A percentile compares a stretch with the other conserved stretches of the same genome.
These are phyloP conservation scores for Bursaphelenchus okinawaensis DNA, from an alignment of 2,888 invertebrate species.

Conservation along the genomic window DNA sequence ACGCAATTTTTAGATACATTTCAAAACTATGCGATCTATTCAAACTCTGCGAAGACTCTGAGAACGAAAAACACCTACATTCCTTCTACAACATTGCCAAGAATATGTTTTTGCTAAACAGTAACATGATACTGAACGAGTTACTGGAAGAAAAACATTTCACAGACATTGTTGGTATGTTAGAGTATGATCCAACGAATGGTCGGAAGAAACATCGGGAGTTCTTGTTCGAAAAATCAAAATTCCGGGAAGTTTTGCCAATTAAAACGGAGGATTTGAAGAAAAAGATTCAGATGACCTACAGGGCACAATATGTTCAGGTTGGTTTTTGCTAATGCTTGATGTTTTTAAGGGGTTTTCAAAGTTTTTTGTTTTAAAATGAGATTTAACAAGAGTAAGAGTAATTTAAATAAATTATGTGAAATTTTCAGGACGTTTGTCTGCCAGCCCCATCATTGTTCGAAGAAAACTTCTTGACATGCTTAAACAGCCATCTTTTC, in stretches of 20 bases:
- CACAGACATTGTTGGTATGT: constrained; percentile 85
- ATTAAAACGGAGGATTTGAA: constrained; percentile 88
- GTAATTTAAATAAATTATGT: constrained; percentile 5
- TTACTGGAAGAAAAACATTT: constrained; percentile 66
- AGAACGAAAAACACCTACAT: constrained; percentile 87
- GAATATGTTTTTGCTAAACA: constrained; percentile 94
- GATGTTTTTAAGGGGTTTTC: not conserved
- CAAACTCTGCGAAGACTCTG: constrained; percentile 92
- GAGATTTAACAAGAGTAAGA: not conserved
- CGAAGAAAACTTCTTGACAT: constrained; percentile 96
- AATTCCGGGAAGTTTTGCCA: constrained; percentile 70
- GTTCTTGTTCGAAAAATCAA: constrained; percentile 84
- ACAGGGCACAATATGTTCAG: constrained; percentile 91
- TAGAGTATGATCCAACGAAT: constrained; percentile 87
- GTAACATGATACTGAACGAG: constrained; percentile 90
- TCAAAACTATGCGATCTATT: constrained; percentile 88
- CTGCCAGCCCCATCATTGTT: constrained; percentile 96
- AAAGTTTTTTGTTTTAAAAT: not conserved
- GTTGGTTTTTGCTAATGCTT: constrained; percentile 10
- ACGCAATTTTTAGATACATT: constrained; percentile 67
- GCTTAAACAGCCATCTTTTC: constrained; percentile 95
- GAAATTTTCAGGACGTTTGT: constrained; percentile 75
- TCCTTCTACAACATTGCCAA: constrained; percentile 79
- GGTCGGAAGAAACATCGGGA: constrained; percentile 75
- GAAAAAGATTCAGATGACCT: constrained; percentile 98